Base-by-base conservation (phyloP, 2,113 vertebrate species). In the Myotis brandtii region DNA sequence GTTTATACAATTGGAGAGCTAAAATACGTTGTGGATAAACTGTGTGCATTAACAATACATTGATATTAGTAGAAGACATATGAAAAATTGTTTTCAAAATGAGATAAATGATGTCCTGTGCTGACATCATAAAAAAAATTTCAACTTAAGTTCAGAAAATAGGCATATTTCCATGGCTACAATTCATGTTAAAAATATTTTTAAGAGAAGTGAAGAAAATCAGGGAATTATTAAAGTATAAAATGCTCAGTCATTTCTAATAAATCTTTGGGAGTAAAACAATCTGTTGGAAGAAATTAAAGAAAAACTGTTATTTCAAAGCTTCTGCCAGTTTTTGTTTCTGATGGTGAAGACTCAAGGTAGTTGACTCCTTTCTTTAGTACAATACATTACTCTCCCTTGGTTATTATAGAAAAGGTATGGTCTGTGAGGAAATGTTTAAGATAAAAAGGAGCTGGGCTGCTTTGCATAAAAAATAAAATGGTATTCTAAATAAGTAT, bases 351-450 rank as follows among this genome's bases (percentile, higher is more conserved):
- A 70, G 20, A 96, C 64, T 69, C 93, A 90, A 91, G 9, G 48
- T 62, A 80, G 30, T 95, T 83, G 70, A n/a, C 37, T 56, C 62
- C 37, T 37, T 90, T 69, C 30, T 84, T 84, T 84, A 67, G 48
- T 48, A 84, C 48, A 95, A 88, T 54, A 32, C 6, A 48, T 75
- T 75, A 91, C 88, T 93, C 77, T 85, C 20, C 9, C 16, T 64
- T 73, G 62, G 27, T 83, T 95, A 80, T 91, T 93, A 91, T 83
- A 97, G n/a, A 46, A 67, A 96, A 67, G 9, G 11, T 50, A 87
- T 72, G 93, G 30, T 91, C n/a, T 75, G 6, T 18, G 62, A 80
- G 11, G 14, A 73, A 93, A 75, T 37, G 0, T 80, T 93, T 75
- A 64, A 95, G n/a, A 91, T 69, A 88, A 95, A 93, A 93, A 43